Conservation (phyloP, 2,113 vertebrate genomes). For the Gavialis gangeticus region DNA sequence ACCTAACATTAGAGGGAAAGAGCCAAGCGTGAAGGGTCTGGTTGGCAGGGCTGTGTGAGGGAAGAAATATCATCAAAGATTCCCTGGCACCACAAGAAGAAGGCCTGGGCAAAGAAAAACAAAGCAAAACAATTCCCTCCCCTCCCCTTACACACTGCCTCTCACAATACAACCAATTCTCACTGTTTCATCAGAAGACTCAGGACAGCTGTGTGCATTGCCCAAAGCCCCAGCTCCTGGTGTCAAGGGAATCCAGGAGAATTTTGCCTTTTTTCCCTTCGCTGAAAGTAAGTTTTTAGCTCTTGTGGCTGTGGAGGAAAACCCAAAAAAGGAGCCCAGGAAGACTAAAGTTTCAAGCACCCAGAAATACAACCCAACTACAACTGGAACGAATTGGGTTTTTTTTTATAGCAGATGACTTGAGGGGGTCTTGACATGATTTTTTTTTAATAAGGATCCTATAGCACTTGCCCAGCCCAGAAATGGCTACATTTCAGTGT, state of each 20-base stretch:
- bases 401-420: too few relatives aligned
- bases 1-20: neutral
- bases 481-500: neutral
- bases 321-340: too few relatives aligned
- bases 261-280: neutral
- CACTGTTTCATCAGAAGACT: neutral
- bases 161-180: neutral
- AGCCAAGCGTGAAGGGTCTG: too few relatives aligned
- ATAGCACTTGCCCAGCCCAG: neutral
- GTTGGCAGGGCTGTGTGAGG: neutral
- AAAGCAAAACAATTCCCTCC: too few relatives aligned
- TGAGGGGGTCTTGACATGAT: too few relatives aligned
- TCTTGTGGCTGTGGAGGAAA: too few relatives aligned
- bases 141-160: neutral
- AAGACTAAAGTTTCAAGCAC: too few relatives aligned
- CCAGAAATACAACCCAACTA: too few relatives aligned
- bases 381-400: too few relatives aligned
- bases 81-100: neutral
- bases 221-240: neutral
- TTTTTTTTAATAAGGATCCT: too few relatives aligned
- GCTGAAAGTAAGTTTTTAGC: neutral
- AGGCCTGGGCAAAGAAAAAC: neutral
- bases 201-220: neutral
- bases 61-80: neutral
- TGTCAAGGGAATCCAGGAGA: neutral